Conservation (phyloP, 2,113 vertebrate genomes). For the Bubalus kerabau region DNA sequence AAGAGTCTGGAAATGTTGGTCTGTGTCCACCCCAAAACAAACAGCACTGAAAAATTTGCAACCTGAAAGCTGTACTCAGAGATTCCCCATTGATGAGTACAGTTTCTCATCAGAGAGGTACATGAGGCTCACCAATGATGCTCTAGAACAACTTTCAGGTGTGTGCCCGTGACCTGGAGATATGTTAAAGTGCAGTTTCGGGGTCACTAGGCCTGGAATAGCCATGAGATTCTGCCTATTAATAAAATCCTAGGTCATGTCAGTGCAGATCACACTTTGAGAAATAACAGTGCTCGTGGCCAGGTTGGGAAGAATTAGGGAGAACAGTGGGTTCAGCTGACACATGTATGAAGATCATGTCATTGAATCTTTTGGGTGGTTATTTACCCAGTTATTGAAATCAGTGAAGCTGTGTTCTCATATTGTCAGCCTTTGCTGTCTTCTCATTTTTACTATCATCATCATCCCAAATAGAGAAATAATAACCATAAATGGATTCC, state of each 20-base stretch:
- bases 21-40: not conserved
- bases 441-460: not conserved
- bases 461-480: conserved; percentile 9
- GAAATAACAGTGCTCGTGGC: not conserved
- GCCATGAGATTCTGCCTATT: not conserved
- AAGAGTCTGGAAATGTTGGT: not conserved
- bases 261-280: not conserved
- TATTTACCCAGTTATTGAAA: not conserved
- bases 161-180: not conserved
- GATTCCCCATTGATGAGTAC: not conserved
- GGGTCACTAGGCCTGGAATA: not conserved
- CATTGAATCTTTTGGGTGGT: not conserved
- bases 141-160: not conserved
- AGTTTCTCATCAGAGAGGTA: not conserved
- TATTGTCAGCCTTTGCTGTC: not conserved
- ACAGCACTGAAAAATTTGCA: not conserved
- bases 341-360: not conserved
- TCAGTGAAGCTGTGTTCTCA: not conserved
- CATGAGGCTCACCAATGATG: not conserved
- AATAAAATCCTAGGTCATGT: not conserved
- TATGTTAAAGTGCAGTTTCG: not conserved
- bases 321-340: not conserved
- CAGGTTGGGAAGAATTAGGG: not conserved
- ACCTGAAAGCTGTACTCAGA: not conserved
- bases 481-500: not conserved